Percentiles rank a stretch among this genome's conserved stretches.
phyloP scores from a whole-genome alignment of 2,797 vertebrate genomes.

The Pangasius macronema region DNA sequence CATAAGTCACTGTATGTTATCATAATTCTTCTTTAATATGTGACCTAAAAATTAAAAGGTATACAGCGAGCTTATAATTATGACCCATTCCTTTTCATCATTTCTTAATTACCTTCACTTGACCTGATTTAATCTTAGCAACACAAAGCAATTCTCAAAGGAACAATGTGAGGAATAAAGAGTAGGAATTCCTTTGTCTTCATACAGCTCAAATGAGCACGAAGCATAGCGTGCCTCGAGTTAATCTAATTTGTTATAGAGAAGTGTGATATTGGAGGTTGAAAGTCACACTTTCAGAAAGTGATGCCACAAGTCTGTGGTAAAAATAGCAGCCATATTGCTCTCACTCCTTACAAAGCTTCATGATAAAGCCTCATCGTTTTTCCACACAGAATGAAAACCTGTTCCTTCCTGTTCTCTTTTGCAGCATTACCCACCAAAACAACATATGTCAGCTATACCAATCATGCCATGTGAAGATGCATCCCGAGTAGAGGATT shows the following conservation, averaged over 20 bases:
- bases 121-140: constrained; percentile 15
- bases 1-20: not conserved
- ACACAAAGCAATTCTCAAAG: not conserved
- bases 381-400: not conserved
- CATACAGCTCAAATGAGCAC: not conserved
- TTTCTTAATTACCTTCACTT: constrained; percentile 20
- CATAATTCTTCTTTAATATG: no score
- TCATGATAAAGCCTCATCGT: not conserved
- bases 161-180: not conserved
- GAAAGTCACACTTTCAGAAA: constrained; percentile 42
- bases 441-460: constrained; percentile 96
- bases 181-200: constrained; percentile 11
- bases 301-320: constrained; percentile 23
- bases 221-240: constrained; percentile 12
- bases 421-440: constrained; percentile 68
- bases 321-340: constrained; percentile 41
- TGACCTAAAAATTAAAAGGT: constrained; percentile 1
- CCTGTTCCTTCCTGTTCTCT: constrained; percentile 27
- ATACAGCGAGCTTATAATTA: not conserved
- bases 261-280: constrained; percentile 37
- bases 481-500: constrained; percentile 28
- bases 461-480: constrained; percentile 91
- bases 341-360: not conserved
- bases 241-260: constrained; percentile 39
- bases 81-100: not conserved